Base-by-base conservation (phyloP, 2,797 vertebrate species). In the Hafferia zeledoni region DNA sequence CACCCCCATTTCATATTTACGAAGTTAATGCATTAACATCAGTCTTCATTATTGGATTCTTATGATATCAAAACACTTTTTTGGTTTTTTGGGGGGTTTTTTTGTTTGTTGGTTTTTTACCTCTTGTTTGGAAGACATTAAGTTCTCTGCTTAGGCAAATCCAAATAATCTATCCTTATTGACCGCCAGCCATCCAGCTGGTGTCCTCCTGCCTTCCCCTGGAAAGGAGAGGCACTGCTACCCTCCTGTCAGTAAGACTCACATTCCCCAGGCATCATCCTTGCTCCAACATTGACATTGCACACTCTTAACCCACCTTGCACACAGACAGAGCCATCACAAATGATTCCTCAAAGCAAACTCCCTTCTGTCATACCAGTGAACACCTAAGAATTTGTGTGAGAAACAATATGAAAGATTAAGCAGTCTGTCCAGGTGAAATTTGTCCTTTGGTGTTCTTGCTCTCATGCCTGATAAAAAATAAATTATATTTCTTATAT, bases 231-330 rank as follows among this genome's bases (percentile, higher is more conserved):
- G 15, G 3, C 46, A 24, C 37, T 84, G 12, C 5, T n/a, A 68
- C 14, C 17, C 16, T 90, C 3, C 43, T 60, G 18, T 33, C 27
- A 30, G 19, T 60, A 56, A 56, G 41, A 83, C 11, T 50, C 25
- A 20, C 12, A 2, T 46, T 69, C 30, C 15, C 10, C 39, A 56
- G 43, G 20, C 46, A 52, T 15, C 13, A 23, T 35, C 44, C 30
- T 79, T 33, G 18, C 39, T 50, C 11, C 35, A 53, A 9, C 1
- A 0, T 12, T 10, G 5, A 37, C 41, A 22, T 1, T 69, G 10
- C 11, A 53, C 19, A 11, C 35, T 68, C 25, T 31, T 52, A 76
- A 39, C 27, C 18, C 25, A 28, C 31, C 10, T 46, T 27, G 27
- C 17, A 53, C 0, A 0, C 4, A 31, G n/a, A 5, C 37, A 49